Evolutionary conservation across 92 coral and sea anemone genomes (phyloP), one percentile per base, ranked within the genome.

Genomic region (Epizoanthus stellaris): DNA sequence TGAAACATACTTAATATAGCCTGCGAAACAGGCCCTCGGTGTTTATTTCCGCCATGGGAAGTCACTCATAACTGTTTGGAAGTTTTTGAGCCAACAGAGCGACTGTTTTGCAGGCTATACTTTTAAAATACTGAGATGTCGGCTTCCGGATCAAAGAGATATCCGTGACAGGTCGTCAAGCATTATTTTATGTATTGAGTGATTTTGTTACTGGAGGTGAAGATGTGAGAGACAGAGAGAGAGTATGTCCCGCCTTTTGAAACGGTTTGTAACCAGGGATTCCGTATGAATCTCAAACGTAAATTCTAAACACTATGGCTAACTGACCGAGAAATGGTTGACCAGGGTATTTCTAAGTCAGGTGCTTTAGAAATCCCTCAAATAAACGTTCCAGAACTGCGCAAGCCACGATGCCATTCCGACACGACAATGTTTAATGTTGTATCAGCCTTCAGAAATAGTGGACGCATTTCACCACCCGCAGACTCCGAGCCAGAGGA

Each of bases 391-490:
- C 66, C 61, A 20, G 8, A 75, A 19, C 4, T 23, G 42, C 36
- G 64, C n/a, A 75, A 75, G 20, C 65, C 65, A 17, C 66, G 80
- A 6, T 75, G 67, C 38, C 65, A 75, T 49, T 75, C 80, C 14
- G 80, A 75, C 45, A 75, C 80, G n/a, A 53, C 80, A 30, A 57
- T 75, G 12, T 75, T 75, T 11, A 57, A 75, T 15, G 80, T 75
- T n/a, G 61, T 72, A 17, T 39, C 74, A 19, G 21, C 77, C 23
- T 73, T 73, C 14, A 75, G 80, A 75, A 12, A 75, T 21, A 75
- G 67, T n/a, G 80, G 66, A 53, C 45, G 12, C 6, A 16, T 75
- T 75, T 56, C 64, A 47, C 67, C 80, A 12, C 3, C 80, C 65
- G 80, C 80, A 20, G 1, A 68, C 4, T 68, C 43, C 10, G 59